A percentile compares a stretch with the other conserved stretches of the same genome.
phyloP scores from a whole-genome alignment of 2,888 invertebrate genomes.

The Ryuthela nishihirai region DNA sequence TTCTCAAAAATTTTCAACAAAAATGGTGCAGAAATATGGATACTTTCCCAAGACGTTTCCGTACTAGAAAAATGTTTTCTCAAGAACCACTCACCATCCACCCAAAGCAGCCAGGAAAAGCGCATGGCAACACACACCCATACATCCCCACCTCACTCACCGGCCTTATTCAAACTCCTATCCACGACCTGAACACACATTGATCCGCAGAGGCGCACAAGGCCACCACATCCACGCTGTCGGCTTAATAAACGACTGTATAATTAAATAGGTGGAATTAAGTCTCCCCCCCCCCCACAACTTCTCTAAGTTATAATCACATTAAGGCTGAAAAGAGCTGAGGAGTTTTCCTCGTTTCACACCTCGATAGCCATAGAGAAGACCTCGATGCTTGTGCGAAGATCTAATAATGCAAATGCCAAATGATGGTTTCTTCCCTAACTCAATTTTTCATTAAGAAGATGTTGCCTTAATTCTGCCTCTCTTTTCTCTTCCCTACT shows the following conservation, averaged over 20 bases:
- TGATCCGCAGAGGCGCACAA: neutral
- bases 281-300: constrained; percentile 4
- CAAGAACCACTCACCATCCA: too few relatives aligned
- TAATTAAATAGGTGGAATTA: constrained; percentile 26
- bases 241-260: constrained; percentile 16
- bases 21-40: too few relatives aligned
- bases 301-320: constrained; percentile 6
- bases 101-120: too few relatives aligned
- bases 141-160: neutral
- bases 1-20: too few relatives aligned
- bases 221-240: constrained; percentile 4
- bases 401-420: constrained; percentile 23
- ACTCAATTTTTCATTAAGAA: constrained; percentile 9
- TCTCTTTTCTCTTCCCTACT: neutral
- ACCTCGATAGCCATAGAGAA: too few relatives aligned
- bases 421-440: constrained; percentile 10
- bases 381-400: too few relatives aligned
- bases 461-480: too few relatives aligned
- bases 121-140: constrained; percentile 2
- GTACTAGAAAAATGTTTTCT: too few relatives aligned
- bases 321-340: too few relatives aligned
- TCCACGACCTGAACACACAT: neutral
- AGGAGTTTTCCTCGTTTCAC: too few relatives aligned
- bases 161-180: neutral
- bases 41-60: too few relatives aligned